phyloP scores from a whole-genome alignment of 2,888 invertebrate genomes.

The Piscicola geometra region DNA sequence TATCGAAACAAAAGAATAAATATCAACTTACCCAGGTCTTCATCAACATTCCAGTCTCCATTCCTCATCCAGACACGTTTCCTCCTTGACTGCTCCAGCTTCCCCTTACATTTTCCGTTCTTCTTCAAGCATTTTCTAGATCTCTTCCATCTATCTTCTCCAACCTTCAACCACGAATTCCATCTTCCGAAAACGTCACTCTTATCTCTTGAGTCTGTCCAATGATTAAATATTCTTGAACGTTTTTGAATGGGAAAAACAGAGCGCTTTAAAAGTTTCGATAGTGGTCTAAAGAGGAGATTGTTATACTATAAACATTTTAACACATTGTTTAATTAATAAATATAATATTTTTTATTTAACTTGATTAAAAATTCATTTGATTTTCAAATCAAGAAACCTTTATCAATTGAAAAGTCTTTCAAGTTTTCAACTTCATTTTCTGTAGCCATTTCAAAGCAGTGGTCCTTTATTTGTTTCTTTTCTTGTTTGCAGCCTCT shows the following conservation, averaged over 20 bases:
- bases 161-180: background rate
- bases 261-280: too few relatives aligned
- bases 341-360: too few relatives aligned
- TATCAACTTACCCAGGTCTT: background rate
- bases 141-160: background rate
- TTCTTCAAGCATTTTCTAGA: conserved; percentile 10
- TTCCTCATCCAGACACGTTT: conserved; percentile 15
- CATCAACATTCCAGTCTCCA: conserved; percentile 15
- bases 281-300: too few relatives aligned
- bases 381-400: background rate
- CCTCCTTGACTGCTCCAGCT: background rate
- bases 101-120: conserved; percentile 20
- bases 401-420: background rate
- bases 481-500: background rate
- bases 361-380: too few relatives aligned
- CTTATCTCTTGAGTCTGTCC: background rate
- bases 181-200: background rate
- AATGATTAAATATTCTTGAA: too few relatives aligned
- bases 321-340: too few relatives aligned
- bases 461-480: background rate
- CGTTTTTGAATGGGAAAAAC: too few relatives aligned
- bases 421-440: background rate
- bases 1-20: background rate
- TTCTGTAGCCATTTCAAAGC: background rate
- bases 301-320: too few relatives aligned